These are phyloP conservation scores for Bemisia tabaci DNA, from an alignment of 1,140 invertebrate genomes.

Conservation along the genomic window DNA sequence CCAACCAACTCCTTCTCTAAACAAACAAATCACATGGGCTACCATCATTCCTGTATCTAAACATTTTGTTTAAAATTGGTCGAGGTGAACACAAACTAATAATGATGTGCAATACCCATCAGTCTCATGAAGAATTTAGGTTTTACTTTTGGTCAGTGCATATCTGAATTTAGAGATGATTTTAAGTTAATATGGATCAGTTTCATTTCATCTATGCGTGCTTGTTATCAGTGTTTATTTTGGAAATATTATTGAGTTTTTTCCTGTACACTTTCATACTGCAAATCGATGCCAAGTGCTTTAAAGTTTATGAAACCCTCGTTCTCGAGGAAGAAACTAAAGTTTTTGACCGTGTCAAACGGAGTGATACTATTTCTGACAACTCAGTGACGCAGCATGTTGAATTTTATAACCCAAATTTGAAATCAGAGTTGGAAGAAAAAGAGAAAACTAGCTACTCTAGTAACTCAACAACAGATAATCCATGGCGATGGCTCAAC, in stretches of 20 bases:
- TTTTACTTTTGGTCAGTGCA: too few relatives aligned
- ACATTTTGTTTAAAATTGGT: too few relatives aligned
- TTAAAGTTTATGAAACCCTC: background rate
- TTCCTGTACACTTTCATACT: background rate
- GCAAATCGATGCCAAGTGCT: background rate
- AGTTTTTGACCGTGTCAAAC: background rate
- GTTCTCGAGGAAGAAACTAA: background rate
- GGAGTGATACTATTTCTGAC: background rate
- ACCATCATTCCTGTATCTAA: too few relatives aligned
- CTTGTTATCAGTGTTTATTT: background rate
- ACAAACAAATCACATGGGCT: too few relatives aligned
- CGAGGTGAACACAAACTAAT: too few relatives aligned
- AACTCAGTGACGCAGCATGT: background rate
- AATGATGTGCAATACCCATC: too few relatives aligned
- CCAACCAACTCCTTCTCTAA: too few relatives aligned
- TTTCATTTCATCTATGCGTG: background rate
- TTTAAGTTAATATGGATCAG: background rate
- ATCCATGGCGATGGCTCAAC: slow-evolving; percentile 55
- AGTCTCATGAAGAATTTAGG: too few relatives aligned
- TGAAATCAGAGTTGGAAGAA: background rate
- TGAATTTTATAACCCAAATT: background rate
- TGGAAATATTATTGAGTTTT: background rate
- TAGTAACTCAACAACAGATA: background rate
- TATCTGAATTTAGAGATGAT: too few relatives aligned
- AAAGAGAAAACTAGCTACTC: background rate